Evolutionary conservation across 2,797 vertebrate genomes (phyloP), one percentile per base, ranked within the genome.

Genomic region (Neomorphus geoffroyi): DNA sequence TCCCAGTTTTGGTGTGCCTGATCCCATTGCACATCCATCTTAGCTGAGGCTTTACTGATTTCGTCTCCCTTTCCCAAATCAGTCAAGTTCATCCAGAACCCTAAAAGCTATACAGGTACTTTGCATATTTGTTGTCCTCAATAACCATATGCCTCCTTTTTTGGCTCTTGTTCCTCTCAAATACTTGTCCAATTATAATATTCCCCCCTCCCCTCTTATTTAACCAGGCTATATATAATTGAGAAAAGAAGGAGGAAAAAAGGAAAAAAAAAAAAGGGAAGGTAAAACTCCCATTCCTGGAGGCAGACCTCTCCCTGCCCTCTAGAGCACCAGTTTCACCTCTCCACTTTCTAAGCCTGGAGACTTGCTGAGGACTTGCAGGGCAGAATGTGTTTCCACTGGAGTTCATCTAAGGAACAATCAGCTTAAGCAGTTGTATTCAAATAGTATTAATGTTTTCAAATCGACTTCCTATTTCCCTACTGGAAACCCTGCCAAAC

Each of bases 381-480:
- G 22, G 35, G 71, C 79, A 95, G 91, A 95, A 94, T 48, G 75
- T 82, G 53, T 88, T 96, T 92, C 93, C 56, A 92, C 92, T 72
- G 83, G 64, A 92, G 96, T 90, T 96, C 96, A 97, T 96, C 94
- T 91, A 80, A 48, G 57, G 96, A 97, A 97, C 97, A 97, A 98
- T 98, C 94, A 96, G 96, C 86, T 97, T 95, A 97, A 97, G 93
- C 95, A 97, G 96, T 98, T 97, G 96, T 97, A 98, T 97, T 98
- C 98, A 98, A 98, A 98, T 97, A 97, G 96, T 97, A 97, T 97
- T 98, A 97, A 97, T 98, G 97, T 98, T 98, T 98, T 97, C 97
- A 97, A 98, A 98, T 96, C 93, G 78, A 96, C 97, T 98, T 98
- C 97, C 97, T 98, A 97, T 98, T 98, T 98, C 97, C 96, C 97